Evolutionary conservation across 2,113 vertebrate genomes (phyloP).

Genomic region (Glaucomys volans): DNA sequence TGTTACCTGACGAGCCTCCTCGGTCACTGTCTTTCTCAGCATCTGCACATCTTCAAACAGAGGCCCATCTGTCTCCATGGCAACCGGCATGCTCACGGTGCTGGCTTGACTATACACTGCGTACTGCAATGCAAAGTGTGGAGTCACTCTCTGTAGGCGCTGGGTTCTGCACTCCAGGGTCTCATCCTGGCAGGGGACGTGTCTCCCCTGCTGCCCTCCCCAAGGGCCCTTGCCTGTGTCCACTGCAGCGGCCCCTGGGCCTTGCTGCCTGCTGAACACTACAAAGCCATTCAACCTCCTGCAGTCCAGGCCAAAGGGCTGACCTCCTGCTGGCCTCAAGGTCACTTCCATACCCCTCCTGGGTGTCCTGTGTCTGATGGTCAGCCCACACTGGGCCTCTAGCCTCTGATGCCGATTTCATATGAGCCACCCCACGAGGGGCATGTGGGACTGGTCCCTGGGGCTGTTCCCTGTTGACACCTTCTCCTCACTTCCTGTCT

Average conservation of each 20-base stretch:
- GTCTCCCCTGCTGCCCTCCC: background rate
- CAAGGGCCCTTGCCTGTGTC: background rate
- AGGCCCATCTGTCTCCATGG: slow-evolving; percentile 96
- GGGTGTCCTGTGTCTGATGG: too few relatives aligned
- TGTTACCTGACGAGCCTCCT: slow-evolving; percentile 95
- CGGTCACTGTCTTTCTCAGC: slow-evolving; percentile 93
- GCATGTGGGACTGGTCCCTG: fast-evolving
- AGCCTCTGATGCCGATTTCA: background rate
- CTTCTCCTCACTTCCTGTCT: fast-evolving
- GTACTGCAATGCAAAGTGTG: slow-evolving; percentile 91
- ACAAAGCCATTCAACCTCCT: background rate
- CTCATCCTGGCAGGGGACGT: background rate
- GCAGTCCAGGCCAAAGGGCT: background rate
- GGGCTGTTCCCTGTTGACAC: background rate
- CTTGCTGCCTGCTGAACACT: background rate
- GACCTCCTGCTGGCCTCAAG: background rate
- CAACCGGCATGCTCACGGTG: slow-evolving; percentile 91
- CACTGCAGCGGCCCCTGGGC: background rate
- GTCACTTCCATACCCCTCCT: too few relatives aligned
- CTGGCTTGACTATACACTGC: slow-evolving; percentile 89
- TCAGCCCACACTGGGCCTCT: fast-evolving
- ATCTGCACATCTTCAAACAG: slow-evolving; percentile 94
- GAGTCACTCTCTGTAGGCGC: slow-evolving; percentile 72
- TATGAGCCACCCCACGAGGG: fast-evolving
- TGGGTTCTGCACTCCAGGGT: background rate